A percentile compares a stretch with the other conserved stretches of the same genome.
phyloP scores from a whole-genome alignment of 2,797 vertebrate species.

The Gila robusta region DNA sequence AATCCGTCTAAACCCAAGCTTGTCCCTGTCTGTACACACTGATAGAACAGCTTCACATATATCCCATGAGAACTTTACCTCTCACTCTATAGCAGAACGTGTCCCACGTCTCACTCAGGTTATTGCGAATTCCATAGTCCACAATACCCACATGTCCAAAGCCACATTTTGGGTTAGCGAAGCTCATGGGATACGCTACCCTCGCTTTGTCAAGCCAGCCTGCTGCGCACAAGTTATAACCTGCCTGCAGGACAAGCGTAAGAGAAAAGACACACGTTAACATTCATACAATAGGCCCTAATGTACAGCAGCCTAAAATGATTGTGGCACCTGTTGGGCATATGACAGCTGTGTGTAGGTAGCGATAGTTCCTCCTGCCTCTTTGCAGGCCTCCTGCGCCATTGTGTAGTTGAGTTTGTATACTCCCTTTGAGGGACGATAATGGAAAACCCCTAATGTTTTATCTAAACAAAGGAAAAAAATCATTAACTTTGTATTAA shows the following conservation, averaged over 20 bases:
- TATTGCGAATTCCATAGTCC: conserved; percentile 86
- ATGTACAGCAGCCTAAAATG: background rate
- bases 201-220: conserved; percentile 85
- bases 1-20: background rate
- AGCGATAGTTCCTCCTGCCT: conserved; percentile 79
- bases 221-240: conserved; percentile 86
- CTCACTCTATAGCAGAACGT: conserved; percentile 92
- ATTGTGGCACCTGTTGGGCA: conserved; percentile 86
- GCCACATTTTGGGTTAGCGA: conserved; percentile 86
- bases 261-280: background rate
- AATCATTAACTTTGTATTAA: background rate
- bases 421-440: conserved; percentile 80
- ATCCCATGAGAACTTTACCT: conserved; percentile 75
- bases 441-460: conserved; percentile 88
- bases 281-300: background rate
- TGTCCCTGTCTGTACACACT: background rate
- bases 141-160: conserved; percentile 89
- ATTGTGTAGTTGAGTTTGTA: conserved; percentile 86
- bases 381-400: conserved; percentile 81
- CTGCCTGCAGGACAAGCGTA: conserved; percentile 76
- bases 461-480: conserved; percentile 75
- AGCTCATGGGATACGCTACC: conserved; percentile 90
- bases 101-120: conserved; percentile 91
- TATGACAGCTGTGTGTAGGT: conserved; percentile 89
- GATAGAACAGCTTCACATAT: background rate